These are phyloP conservation scores for Zaprionus gabonicus DNA, from an alignment of 1,140 invertebrate species.

Conservation along the genomic window DNA sequence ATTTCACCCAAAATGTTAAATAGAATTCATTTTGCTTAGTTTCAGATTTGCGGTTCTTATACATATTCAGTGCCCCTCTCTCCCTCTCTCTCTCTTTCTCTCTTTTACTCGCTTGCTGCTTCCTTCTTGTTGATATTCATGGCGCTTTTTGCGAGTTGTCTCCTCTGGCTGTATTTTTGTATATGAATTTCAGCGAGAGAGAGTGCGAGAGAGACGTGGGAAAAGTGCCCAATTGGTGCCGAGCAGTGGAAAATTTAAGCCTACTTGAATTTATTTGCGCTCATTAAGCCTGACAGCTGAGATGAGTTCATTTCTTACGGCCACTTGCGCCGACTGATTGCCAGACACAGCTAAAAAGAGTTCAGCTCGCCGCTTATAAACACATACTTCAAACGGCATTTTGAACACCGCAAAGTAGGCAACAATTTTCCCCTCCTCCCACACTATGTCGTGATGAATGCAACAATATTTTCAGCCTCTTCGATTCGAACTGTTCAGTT, in stretches of 20 bases:
- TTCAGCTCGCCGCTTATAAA: conserved; percentile 37
- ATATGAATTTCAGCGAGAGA: conserved; percentile 63
- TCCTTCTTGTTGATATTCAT: conserved; percentile 56
- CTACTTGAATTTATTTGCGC: conserved; percentile 82
- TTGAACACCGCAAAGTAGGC: conserved; percentile 5
- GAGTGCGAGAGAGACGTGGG: conserved; percentile 17
- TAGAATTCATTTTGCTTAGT: conserved; percentile 76
- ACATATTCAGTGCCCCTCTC: conserved; percentile 23
- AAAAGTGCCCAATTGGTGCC: conserved; percentile 51
- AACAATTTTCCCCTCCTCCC: conserved; percentile 8
- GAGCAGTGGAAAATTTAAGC: conserved; percentile 71
- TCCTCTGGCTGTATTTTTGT: conserved; percentile 58
- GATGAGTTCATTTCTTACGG: conserved; percentile 67
- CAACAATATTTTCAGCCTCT: conserved; percentile 53
- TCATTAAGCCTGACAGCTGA: conserved; percentile 74
- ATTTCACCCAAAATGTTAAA: conserved; percentile 75
- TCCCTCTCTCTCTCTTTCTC: neutral
- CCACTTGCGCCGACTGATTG: conserved; percentile 39
- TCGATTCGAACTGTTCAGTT: neutral
- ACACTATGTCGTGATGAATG: neutral
- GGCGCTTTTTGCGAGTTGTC: conserved; percentile 51
- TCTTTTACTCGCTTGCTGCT: neutral
- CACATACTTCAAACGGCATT: conserved; percentile 22
- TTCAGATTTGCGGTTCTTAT: conserved; percentile 55
- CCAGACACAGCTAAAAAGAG: conserved; percentile 49